A percentile compares a stretch with the other conserved stretches of the same genome.
These are phyloP conservation scores for Cuniculus paca DNA, from an alignment of 2,797 vertebrate species.

Conservation along the genomic window DNA sequence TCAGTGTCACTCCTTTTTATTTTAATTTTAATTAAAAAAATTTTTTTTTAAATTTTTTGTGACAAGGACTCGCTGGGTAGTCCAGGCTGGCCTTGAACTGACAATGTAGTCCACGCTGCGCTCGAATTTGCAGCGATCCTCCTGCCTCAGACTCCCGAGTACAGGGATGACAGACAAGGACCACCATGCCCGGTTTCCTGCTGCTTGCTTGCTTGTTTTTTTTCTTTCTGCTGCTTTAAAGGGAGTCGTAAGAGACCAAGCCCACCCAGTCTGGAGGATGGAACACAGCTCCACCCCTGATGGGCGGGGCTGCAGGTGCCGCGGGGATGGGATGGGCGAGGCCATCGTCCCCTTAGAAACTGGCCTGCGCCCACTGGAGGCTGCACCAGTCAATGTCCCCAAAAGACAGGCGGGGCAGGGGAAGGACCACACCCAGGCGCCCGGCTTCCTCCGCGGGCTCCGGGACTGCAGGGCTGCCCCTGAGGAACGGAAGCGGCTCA, in stretches of 20 bases:
- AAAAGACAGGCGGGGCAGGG: fast-evolving
- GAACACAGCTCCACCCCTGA: background rate
- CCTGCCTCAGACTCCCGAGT: background rate
- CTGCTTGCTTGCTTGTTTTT: too few relatives aligned
- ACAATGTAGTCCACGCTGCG: background rate
- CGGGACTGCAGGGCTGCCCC: background rate
- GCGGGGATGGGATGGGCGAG: fast-evolving
- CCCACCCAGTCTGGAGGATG: background rate
- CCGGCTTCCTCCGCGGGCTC: background rate
- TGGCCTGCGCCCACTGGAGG: background rate
- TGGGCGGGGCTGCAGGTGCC: background rate
- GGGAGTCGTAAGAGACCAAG: background rate
- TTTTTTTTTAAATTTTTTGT: too few relatives aligned
- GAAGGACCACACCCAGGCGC: background rate
- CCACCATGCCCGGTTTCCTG: background rate
- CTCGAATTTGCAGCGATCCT: background rate
- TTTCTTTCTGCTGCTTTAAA: background rate
- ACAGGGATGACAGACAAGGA: too few relatives aligned
- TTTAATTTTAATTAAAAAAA: too few relatives aligned
- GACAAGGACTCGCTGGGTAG: too few relatives aligned
- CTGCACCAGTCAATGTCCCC: background rate
- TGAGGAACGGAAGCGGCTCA: background rate
- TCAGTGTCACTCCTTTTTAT: too few relatives aligned
- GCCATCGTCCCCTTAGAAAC: background rate
- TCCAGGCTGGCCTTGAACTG: too few relatives aligned